Conservation (phyloP, 2,113 vertebrate genomes). For the Scortum barcoo region DNA sequence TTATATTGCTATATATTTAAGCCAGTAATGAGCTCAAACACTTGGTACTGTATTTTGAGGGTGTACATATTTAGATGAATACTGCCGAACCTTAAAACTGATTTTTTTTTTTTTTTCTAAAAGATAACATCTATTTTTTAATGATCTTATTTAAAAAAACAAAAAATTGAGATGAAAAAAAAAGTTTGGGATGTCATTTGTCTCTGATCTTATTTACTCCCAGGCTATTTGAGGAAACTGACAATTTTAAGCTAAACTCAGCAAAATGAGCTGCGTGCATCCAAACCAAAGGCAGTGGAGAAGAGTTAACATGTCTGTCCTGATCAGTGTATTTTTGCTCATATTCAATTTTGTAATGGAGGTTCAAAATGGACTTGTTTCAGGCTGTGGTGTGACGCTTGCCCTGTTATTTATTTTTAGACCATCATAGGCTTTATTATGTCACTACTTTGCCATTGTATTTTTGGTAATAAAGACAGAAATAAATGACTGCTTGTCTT, state of each 20-base stretch:
- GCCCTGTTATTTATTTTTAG: slow-evolving; percentile 91
- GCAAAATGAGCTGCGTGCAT: slow-evolving; percentile 85
- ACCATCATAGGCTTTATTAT: slow-evolving; percentile 91
- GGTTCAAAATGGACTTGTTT: slow-evolving; percentile 83
- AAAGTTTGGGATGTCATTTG: slow-evolving; percentile 70
- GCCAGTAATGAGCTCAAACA: slow-evolving; percentile 39
- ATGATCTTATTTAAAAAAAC: slow-evolving; percentile 84
- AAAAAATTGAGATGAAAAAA: slow-evolving; percentile 25
- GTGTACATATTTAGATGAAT: slow-evolving; percentile 65
- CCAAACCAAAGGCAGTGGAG: slow-evolving; percentile 82
- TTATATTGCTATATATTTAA: slow-evolving; percentile 16
- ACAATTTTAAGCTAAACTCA: slow-evolving; percentile 82
- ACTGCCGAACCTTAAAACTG: slow-evolving; percentile 67
- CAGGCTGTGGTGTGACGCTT: slow-evolving; percentile 87
- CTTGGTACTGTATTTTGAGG: slow-evolving; percentile 59
- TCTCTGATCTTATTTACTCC: slow-evolving; percentile 74
- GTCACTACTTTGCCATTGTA: slow-evolving; percentile 92
- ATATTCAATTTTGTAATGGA: slow-evolving; percentile 62
- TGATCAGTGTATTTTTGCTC: slow-evolving; percentile 65
- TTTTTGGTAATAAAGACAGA: slow-evolving; percentile 94
- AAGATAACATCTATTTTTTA: slow-evolving; percentile 87
- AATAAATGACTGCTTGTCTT: not conserved
- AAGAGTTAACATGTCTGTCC: slow-evolving; percentile 64
- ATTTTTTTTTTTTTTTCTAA: slow-evolving; percentile 68
- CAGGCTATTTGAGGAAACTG: slow-evolving; percentile 77